These are phyloP conservation scores for Octodon degus DNA, from an alignment of 2,113 vertebrate genomes.

Conservation along the genomic window DNA sequence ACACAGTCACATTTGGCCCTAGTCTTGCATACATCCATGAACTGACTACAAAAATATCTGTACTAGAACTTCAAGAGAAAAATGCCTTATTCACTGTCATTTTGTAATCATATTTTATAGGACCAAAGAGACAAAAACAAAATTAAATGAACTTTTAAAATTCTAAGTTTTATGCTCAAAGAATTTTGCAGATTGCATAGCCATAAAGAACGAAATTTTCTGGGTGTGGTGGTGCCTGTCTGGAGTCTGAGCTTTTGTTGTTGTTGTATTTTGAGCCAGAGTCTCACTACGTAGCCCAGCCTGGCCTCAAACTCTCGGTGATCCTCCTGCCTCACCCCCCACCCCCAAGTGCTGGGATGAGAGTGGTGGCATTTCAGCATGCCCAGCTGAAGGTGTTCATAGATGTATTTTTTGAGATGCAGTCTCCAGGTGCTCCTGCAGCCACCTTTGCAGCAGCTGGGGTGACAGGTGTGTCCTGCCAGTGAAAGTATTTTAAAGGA, in stretches of 20 bases:
- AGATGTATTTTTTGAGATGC: background rate
- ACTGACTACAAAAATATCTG: background rate
- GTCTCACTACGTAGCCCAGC: too few species aligned
- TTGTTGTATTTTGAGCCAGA: too few species aligned
- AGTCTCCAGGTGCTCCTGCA: background rate
- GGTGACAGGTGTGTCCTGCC: background rate
- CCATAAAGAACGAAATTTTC: background rate
- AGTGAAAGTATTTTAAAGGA: background rate
- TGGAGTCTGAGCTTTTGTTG: too few species aligned
- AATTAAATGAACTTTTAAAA: background rate
- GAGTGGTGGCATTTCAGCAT: background rate
- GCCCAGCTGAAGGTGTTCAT: background rate
- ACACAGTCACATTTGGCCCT: background rate
- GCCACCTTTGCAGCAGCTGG: background rate
- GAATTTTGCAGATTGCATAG: background rate
- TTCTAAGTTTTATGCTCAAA: background rate
- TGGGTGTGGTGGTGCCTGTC: too few species aligned
- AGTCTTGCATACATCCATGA: background rate
- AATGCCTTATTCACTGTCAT: background rate
- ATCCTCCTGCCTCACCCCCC: too few species aligned
- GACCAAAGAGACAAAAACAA: background rate
- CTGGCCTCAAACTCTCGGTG: background rate
- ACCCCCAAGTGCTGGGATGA: background rate
- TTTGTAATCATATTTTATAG: background rate
- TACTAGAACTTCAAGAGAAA: background rate